Conservation (phyloP, 2,797 vertebrate species). For the Enteromius afrohamiltoni region DNA sequence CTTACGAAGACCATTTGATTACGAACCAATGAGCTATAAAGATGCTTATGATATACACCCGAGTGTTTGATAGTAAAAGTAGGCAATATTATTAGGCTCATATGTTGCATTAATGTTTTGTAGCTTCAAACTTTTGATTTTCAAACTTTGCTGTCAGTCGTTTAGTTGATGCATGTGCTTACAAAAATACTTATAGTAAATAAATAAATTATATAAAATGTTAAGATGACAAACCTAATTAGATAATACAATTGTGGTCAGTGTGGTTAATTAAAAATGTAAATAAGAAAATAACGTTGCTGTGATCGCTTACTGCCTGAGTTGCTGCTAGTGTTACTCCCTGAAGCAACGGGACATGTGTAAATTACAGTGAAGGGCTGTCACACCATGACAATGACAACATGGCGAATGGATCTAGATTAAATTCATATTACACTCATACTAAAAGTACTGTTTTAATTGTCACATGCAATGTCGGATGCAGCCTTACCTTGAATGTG, state of each 20-base stretch:
- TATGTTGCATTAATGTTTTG: neutral
- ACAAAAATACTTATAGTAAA: neutral
- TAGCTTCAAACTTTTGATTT: neutral
- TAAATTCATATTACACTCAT: neutral
- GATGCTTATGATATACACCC: neutral
- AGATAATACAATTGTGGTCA: neutral
- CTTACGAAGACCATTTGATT: neutral
- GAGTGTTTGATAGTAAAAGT: neutral
- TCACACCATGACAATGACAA: neutral
- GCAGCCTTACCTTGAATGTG: neutral
- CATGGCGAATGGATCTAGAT: neutral
- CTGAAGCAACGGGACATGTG: neutral
- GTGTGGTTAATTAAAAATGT: too few relatives aligned
- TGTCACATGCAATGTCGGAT: neutral
- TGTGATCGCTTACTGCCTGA: neutral
- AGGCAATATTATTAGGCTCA: neutral
- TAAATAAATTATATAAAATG: too few relatives aligned
- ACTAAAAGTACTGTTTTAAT: neutral
- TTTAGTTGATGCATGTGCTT: neutral
- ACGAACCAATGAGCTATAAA: neutral
- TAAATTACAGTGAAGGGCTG: neutral
- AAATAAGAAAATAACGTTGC: neutral
- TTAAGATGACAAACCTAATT: neutral
- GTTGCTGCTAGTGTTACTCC: neutral
- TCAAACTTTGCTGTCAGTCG: neutral